Conservation (phyloP, 2,888 invertebrate genomes). For the Thalpophila matura region DNA sequence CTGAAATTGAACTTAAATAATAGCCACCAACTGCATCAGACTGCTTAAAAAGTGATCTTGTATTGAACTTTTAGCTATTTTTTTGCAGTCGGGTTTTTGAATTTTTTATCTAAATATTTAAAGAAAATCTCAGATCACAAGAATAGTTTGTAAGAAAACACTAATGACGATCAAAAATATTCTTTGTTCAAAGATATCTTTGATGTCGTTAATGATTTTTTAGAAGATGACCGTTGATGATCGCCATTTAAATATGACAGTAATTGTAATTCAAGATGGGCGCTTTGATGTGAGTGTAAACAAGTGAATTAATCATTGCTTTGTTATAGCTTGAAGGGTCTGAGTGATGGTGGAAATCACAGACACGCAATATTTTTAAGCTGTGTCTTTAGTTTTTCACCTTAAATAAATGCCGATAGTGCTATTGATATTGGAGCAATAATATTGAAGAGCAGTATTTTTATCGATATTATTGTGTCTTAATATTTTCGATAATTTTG, state of each 20-base stretch:
- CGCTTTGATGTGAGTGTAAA: constrained; percentile 8
- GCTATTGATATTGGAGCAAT: too few relatives aligned
- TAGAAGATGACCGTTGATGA: not conserved
- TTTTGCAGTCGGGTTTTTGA: too few relatives aligned
- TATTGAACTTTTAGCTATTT: too few relatives aligned
- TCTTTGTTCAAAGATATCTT: constrained; percentile 15
- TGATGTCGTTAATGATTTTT: constrained; percentile 11
- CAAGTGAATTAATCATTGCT: constrained; percentile 18
- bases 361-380: not conserved
- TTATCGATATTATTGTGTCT: too few relatives aligned
- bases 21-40: too few relatives aligned
- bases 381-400: not conserved
- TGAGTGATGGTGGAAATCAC: not conserved
- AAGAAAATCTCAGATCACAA: not conserved
- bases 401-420: too few relatives aligned
- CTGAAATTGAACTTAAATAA: too few relatives aligned
- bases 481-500: too few relatives aligned
- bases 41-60: too few relatives aligned
- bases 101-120: not conserved
- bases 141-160: not conserved
- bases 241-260: not conserved
- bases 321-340: constrained; percentile 2
- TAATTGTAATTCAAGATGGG: not conserved
- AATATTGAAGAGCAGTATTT: too few relatives aligned
- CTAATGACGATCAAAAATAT: constrained; percentile 14